Evolutionary conservation across 2,113 vertebrate genomes (phyloP).

Genomic region (Murina feae): DNA sequence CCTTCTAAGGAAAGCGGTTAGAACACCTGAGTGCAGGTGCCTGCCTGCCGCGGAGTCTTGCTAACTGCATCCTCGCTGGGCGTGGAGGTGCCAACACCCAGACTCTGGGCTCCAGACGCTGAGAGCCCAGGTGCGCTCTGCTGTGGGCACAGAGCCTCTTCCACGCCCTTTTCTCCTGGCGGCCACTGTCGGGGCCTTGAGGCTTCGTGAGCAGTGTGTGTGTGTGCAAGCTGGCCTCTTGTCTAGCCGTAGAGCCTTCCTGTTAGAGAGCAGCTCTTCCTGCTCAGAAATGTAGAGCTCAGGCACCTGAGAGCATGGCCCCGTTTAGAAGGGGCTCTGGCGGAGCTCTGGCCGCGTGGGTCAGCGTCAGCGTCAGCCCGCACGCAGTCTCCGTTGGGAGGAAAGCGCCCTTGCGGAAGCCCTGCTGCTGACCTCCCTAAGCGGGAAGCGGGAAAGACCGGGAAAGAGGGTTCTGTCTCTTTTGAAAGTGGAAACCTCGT

Average conservation of each 20-base stretch:
- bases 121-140: neutral
- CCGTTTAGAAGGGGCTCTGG: too few relatives aligned
- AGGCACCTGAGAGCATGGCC: neutral
- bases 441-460: too few relatives aligned
- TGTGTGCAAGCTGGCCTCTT: accelerated
- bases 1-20: neutral
- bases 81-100: neutral
- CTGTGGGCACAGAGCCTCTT: neutral
- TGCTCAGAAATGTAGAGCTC: accelerated
- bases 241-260: neutral
- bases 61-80: neutral
- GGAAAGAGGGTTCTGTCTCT: too few relatives aligned
- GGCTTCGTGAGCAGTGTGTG: neutral
- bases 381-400: too few relatives aligned
- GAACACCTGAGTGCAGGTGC: neutral
- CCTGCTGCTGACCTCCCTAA: too few relatives aligned
- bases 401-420: too few relatives aligned
- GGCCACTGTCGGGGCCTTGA: accelerated
- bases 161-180: neutral
- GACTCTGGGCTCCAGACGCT: neutral
- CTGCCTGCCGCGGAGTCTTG: constrained; percentile 39
- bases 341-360: too few relatives aligned
- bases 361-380: too few relatives aligned
- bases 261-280: neutral
- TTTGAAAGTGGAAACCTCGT: too few relatives aligned